Evolutionary conservation across 2,113 vertebrate genomes (phyloP).

Genomic region (Vimba vimba): DNA sequence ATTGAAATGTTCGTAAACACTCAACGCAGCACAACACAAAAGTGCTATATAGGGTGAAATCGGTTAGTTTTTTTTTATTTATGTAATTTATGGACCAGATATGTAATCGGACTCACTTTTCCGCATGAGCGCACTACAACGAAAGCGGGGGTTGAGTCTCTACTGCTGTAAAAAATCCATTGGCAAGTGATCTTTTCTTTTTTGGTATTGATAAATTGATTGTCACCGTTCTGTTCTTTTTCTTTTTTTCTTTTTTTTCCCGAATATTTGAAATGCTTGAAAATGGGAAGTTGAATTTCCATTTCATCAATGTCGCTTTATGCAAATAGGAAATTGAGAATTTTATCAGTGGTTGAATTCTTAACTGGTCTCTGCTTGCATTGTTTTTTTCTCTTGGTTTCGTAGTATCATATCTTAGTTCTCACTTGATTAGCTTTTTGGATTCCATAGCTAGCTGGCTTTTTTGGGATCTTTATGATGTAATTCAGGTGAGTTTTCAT

Average conservation of each 20-base stretch:
- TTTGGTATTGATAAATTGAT: conserved; percentile 64
- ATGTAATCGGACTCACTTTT: conserved; percentile 71
- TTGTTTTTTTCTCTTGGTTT: conserved; percentile 59
- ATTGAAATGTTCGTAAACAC: conserved; percentile 11
- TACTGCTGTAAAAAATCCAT: conserved; percentile 78
- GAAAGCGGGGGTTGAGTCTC: conserved; percentile 70
- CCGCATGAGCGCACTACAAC: conserved; percentile 64
- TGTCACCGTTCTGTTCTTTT: conserved; percentile 64
- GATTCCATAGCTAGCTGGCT: conserved; percentile 61
- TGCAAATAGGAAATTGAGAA: conserved; percentile 72
- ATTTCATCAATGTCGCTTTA: conserved; percentile 72
- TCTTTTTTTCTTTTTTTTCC: not conserved
- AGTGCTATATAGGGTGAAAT: conserved; percentile 49
- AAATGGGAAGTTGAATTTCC: conserved; percentile 59
- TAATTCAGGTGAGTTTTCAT: conserved; percentile 80
- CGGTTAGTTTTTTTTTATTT: conserved; percentile 69
- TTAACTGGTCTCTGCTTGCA: conserved; percentile 67
- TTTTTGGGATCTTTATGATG: conserved; percentile 67
- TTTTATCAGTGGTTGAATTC: conserved; percentile 67
- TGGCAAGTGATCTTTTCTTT: conserved; percentile 63
- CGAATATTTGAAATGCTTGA: conserved; percentile 61
- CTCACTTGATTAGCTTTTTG: conserved; percentile 63
- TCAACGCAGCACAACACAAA: conserved; percentile 25
- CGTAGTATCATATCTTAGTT: conserved; percentile 68
- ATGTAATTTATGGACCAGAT: conserved; percentile 87